Conservation (phyloP, 1,140 invertebrate genomes). For the Drosophila miranda region DNA sequence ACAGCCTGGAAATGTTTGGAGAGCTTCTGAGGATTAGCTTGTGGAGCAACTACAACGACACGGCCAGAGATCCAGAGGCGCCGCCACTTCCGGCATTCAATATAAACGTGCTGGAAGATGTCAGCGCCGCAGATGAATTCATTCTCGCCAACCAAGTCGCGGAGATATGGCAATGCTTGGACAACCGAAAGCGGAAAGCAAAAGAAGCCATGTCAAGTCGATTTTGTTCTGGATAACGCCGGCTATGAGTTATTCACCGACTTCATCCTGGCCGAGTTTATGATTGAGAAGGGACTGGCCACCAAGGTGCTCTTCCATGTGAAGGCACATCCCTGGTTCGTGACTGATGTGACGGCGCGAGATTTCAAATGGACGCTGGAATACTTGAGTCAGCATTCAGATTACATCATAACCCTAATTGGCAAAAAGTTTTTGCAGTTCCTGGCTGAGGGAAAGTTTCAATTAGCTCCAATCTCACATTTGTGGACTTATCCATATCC, state of each 20-base stretch:
- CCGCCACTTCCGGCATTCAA: slow-evolving; percentile 25
- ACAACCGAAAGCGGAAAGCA: slow-evolving; percentile 13
- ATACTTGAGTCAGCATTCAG: slow-evolving; percentile 81
- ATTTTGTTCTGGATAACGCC: slow-evolving; percentile 96
- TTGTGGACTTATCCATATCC: slow-evolving; percentile 95
- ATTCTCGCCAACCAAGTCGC: slow-evolving; percentile 88
- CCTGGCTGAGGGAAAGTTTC: slow-evolving; percentile 83
- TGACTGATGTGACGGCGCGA: slow-evolving; percentile 91
- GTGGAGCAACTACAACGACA: slow-evolving; percentile 92
- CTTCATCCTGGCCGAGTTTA: slow-evolving; percentile 92
- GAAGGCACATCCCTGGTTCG: slow-evolving; percentile 97
- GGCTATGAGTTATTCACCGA: slow-evolving; percentile 97
- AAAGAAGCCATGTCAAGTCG: slow-evolving; percentile 80
- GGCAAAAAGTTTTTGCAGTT: slow-evolving; percentile 85
- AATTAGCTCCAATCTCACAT: slow-evolving; percentile 84
- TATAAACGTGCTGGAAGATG: slow-evolving; percentile 85
- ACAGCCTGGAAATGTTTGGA: slow-evolving; percentile 83
- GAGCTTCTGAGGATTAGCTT: slow-evolving; percentile 86
- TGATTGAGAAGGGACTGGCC: slow-evolving; percentile 87
- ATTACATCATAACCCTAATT: slow-evolving; percentile 81
- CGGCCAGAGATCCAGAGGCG: slow-evolving; percentile 86
- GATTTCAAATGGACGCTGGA: slow-evolving; percentile 90
- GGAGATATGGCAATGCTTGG: slow-evolving; percentile 83
- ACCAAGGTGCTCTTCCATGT: slow-evolving; percentile 91
- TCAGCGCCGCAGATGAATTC: slow-evolving; percentile 86